phyloP scores from a whole-genome alignment of 2,797 vertebrate species.

The Antrozous pallidus region DNA sequence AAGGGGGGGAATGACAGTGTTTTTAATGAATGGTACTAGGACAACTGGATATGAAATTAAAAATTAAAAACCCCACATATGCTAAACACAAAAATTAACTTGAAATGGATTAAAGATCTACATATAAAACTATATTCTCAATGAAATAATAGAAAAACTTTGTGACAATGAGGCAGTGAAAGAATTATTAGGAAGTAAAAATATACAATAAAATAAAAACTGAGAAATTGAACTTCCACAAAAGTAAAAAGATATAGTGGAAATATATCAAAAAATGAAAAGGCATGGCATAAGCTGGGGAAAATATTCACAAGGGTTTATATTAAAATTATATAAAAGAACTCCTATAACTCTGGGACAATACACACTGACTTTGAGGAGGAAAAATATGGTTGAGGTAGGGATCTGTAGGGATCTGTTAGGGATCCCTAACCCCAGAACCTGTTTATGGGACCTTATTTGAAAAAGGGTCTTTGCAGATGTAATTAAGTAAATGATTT shows the following conservation, averaged over 20 bases:
- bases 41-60: background rate
- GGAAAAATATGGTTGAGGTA: too few relatives aligned
- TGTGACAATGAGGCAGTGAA: background rate
- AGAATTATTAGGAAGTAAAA: background rate
- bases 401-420: too few relatives aligned
- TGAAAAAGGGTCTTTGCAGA: background rate
- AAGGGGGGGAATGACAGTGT: too few relatives aligned
- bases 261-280: background rate
- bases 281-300: background rate
- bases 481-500: background rate
- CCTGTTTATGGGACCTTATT: background rate
- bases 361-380: background rate
- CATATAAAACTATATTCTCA: background rate
- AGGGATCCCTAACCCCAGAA: background rate
- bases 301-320: background rate
- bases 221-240: background rate
- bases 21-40: background rate
- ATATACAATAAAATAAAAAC: background rate
- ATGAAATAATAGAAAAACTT: background rate
- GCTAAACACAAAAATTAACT: background rate
- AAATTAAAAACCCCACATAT: background rate
- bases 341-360: too few relatives aligned
- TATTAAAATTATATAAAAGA: background rate
- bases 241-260: background rate
- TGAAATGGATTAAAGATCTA: background rate